A percentile compares a stretch with the other conserved stretches of the same genome.
These are phyloP conservation scores for Agapetus fuscipes DNA, from an alignment of 2,888 invertebrate species.

Conservation along the genomic window DNA sequence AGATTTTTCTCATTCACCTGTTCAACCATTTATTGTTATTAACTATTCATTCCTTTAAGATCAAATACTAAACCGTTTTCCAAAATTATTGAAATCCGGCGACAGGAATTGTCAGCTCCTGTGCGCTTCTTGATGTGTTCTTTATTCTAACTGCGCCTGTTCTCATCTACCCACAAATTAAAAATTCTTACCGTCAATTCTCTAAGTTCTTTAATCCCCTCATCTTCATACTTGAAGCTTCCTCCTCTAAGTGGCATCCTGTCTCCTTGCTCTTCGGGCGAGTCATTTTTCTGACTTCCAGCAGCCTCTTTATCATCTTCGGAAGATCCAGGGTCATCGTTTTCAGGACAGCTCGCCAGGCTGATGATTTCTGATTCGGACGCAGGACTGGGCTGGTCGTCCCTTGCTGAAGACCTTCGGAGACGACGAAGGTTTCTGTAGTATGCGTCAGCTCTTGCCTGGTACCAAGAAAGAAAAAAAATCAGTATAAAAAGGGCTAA, in stretches of 20 bases:
- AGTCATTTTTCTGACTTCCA: conserved; percentile 35
- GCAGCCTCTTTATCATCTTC: too few relatives aligned
- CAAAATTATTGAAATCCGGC: too few relatives aligned
- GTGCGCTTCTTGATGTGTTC: too few relatives aligned
- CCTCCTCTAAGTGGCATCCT: conserved; percentile 50
- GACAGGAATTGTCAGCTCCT: too few relatives aligned
- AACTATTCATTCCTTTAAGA: too few relatives aligned
- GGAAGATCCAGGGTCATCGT: conserved; percentile 37
- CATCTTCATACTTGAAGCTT: conserved; percentile 51
- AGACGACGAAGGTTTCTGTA: conserved; percentile 36
- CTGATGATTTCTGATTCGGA: conserved; percentile 14
- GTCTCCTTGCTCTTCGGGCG: conserved; percentile 44
- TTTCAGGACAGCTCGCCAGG: conserved; percentile 15
- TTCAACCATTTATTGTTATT: too few relatives aligned
- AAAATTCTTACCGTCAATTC: conserved; percentile 44
- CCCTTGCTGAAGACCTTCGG: conserved; percentile 31
- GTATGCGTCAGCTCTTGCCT: conserved; percentile 35
- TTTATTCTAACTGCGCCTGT: too few relatives aligned
- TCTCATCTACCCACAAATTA: too few relatives aligned
- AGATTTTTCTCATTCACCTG: too few relatives aligned
- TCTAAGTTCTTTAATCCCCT: conserved; percentile 48
- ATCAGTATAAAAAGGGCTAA: neutral
- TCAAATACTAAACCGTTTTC: too few relatives aligned
- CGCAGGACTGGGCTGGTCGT: conserved; percentile 4
- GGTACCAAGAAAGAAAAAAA: neutral